Evolutionary conservation across 2,888 invertebrate species (phyloP).

Genomic region (Laothoe populi): DNA sequence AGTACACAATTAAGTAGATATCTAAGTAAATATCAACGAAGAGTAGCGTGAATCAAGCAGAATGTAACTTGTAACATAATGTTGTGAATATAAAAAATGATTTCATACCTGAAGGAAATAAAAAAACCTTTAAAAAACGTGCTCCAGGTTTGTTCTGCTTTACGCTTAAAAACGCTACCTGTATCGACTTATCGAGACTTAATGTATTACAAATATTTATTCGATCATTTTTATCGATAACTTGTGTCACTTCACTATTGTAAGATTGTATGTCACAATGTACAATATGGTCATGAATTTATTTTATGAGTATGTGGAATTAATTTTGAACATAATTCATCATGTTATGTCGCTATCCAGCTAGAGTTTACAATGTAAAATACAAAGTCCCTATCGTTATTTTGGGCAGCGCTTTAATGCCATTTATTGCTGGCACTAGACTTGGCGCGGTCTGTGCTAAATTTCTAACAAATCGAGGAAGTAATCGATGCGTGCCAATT

Average conservation of each 20-base stretch:
- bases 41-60: neutral
- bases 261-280: conserved; percentile 10
- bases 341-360: neutral
- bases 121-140: neutral
- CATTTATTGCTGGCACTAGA: neutral
- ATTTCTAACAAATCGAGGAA: neutral
- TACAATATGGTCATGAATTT: conserved; percentile 10
- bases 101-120: neutral
- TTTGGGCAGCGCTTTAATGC: conserved; percentile 11
- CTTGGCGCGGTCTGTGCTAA: neutral
- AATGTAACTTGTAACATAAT: neutral
- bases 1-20: neutral
- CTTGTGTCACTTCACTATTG: neutral
- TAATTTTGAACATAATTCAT: conserved; percentile 1
- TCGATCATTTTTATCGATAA: conserved; percentile 1
- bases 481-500: conserved; percentile 28
- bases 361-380: neutral
- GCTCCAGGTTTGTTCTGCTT: neutral
- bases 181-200: conserved; percentile 7
- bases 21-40: conserved; percentile 4
- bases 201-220: conserved; percentile 14
- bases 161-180: conserved; percentile 3
- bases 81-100: neutral
- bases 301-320: neutral
- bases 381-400: neutral